phyloP scores from a whole-genome alignment of 2,113 vertebrate genomes.

The Phrynosoma platyrhinos region DNA sequence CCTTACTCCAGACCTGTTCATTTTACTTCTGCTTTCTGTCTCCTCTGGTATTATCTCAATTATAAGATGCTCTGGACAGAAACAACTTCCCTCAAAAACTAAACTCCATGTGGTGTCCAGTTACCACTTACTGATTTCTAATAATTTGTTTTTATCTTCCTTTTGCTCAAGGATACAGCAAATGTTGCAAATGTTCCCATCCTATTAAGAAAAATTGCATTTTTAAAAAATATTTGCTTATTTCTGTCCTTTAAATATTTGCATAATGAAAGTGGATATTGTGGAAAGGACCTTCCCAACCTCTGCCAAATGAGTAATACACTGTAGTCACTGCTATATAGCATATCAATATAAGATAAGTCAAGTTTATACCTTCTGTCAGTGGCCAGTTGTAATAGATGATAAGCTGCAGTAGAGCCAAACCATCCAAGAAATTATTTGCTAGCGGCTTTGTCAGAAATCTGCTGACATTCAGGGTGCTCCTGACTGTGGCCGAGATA shows the following conservation, averaged over 20 bases:
- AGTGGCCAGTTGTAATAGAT: slow-evolving; percentile 61
- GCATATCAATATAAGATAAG: slow-evolving; percentile 66
- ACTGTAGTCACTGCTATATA: slow-evolving; percentile 52
- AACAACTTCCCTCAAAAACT: neutral
- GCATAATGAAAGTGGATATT: slow-evolving; percentile 16
- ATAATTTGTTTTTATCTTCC: neutral
- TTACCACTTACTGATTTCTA: neutral
- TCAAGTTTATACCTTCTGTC: slow-evolving; percentile 66
- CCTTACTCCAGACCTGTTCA: no score
- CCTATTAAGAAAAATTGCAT: neutral
- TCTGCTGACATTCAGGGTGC: slow-evolving; percentile 68
- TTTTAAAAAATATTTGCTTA: neutral
- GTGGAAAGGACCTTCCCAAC: slow-evolving; percentile 31
- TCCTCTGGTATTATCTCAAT: neutral
- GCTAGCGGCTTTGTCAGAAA: slow-evolving; percentile 69
- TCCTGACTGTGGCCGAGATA: slow-evolving; percentile 64
- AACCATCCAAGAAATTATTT: slow-evolving; percentile 74
- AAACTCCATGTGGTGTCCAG: neutral
- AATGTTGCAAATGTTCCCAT: slow-evolving; percentile 14
- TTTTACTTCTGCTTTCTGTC: no score
- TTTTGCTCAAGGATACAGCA: neutral
- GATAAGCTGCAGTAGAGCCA: slow-evolving; percentile 63
- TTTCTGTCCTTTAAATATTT: neutral
- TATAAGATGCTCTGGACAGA: neutral
- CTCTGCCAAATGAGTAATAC: slow-evolving; percentile 41